These are phyloP conservation scores for Electrophaes corylata DNA, from an alignment of 2,888 invertebrate species.

Conservation along the genomic window DNA sequence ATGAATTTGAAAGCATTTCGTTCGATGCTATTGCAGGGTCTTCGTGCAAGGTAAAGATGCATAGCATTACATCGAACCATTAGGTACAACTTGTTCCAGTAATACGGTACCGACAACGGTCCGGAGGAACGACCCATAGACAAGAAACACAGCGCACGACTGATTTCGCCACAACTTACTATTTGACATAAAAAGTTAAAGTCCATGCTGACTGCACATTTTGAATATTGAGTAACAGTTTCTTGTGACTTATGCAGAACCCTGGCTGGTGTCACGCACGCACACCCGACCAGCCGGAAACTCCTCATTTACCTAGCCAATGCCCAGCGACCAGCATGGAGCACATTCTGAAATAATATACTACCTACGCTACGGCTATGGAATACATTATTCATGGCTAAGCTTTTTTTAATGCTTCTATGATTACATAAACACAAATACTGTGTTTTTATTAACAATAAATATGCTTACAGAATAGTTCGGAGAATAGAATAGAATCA, in stretches of 20 bases:
- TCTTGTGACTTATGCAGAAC: constrained; percentile 22
- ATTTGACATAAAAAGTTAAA: constrained; percentile 28
- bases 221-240: constrained; percentile 32
- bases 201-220: constrained; percentile 26
- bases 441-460: background rate
- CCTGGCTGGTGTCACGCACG: constrained; percentile 29
- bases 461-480: background rate
- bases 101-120: constrained; percentile 52
- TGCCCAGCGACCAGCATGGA: background rate
- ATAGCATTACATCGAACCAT: constrained; percentile 34
- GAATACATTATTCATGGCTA: background rate
- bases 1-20: background rate
- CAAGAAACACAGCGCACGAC: constrained; percentile 33
- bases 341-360: background rate
- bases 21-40: background rate
- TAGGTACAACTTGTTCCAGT: constrained; percentile 34
- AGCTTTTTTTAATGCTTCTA: background rate
- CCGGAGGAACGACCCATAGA: constrained; percentile 21
- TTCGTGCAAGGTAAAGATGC: constrained; percentile 32
- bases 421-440: background rate
- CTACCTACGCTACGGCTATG: too few relatives aligned
- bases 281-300: constrained; percentile 21
- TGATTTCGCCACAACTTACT: constrained; percentile 26
- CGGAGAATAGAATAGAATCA: too few relatives aligned
- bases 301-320: constrained; percentile 9